Percentiles rank a stretch among this genome's conserved stretches.
Evolutionary conservation across 1,140 invertebrate genomes (phyloP).

Genomic region (Procambarus virginalis): DNA sequence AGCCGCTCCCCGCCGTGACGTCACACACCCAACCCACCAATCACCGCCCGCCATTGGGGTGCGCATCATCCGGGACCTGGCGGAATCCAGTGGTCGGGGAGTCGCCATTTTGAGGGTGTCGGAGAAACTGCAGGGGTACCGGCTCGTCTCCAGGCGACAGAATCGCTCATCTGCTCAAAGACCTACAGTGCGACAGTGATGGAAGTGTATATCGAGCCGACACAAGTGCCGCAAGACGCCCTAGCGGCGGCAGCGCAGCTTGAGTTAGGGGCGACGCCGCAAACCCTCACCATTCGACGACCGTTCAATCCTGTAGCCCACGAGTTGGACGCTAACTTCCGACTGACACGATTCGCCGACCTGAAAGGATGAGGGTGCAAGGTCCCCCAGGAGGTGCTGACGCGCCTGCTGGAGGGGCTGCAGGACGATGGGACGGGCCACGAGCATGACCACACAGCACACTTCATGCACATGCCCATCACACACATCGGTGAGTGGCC

Average conservation of each 20-base stretch:
- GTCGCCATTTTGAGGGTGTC: slow-evolving; percentile 69
- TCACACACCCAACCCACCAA: slow-evolving; percentile 55
- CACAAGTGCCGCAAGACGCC: slow-evolving; percentile 66
- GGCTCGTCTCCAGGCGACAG: slow-evolving; percentile 36
- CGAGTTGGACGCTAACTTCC: slow-evolving; percentile 94
- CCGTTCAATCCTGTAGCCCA: slow-evolving; percentile 96
- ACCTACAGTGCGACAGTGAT: slow-evolving; percentile 37
- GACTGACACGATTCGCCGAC: slow-evolving; percentile 96
- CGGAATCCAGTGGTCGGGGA: slow-evolving; percentile 62
- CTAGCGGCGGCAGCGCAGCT: slow-evolving; percentile 81
- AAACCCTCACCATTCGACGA: slow-evolving; percentile 85
- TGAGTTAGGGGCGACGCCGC: slow-evolving; percentile 87
- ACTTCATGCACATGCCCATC: slow-evolving; percentile 90
- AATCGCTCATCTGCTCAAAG: slow-evolving; percentile 15
- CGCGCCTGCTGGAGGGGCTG: slow-evolving; percentile 95
- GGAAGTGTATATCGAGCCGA: slow-evolving; percentile 69
- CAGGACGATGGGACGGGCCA: slow-evolving; percentile 87
- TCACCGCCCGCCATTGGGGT: slow-evolving; percentile 40
- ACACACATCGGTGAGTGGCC: slow-evolving; percentile 84
- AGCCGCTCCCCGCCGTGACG: slow-evolving; percentile 37
- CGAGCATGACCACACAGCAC: slow-evolving; percentile 85
- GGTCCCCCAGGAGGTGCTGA: slow-evolving; percentile 97
- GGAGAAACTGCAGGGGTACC: slow-evolving; percentile 59
- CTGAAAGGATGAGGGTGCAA: slow-evolving; percentile 99
- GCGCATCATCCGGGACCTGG: slow-evolving; percentile 58